Evolutionary conservation across 2,888 invertebrate genomes (phyloP).

Genomic region (Phasia obesa): DNA sequence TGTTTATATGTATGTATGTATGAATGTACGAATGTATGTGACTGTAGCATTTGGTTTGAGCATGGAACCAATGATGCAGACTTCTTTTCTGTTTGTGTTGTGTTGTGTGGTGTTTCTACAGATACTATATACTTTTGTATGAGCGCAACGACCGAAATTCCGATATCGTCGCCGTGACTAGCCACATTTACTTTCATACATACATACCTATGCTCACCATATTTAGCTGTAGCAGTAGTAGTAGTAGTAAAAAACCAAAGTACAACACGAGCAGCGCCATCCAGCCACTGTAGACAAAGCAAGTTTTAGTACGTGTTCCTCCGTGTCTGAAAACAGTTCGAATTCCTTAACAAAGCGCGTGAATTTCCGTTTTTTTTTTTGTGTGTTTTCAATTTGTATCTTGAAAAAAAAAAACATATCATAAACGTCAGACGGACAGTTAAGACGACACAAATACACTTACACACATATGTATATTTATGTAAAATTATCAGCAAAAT

Average conservation of each 20-base stretch:
- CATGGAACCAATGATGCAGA: constrained; percentile 65
- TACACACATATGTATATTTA: constrained; percentile 9
- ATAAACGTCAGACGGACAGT: constrained; percentile 59
- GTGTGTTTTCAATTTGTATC: constrained; percentile 64
- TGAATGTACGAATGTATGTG: too few relatives aligned
- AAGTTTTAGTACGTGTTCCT: constrained; percentile 82
- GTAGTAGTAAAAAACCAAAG: constrained; percentile 18
- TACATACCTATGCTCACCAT: constrained; percentile 26
- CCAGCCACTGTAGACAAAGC: constrained; percentile 75
- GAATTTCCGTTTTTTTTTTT: constrained; percentile 59
- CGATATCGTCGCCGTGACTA: constrained; percentile 66
- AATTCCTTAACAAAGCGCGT: constrained; percentile 73
- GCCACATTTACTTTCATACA: constrained; percentile 49
- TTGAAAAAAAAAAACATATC: constrained; percentile 65
- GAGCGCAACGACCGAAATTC: constrained; percentile 67
- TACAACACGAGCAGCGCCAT: constrained; percentile 60
- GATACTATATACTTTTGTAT: constrained; percentile 14
- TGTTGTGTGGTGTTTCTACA: constrained; percentile 21
- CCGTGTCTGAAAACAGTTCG: constrained; percentile 82
- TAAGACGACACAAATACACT: constrained; percentile 60
- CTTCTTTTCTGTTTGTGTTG: constrained; percentile 57
- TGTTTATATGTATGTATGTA: too few relatives aligned
- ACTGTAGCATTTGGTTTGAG: constrained; percentile 52
- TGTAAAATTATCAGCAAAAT: constrained; percentile 1
- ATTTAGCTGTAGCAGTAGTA: constrained; percentile 37